Evolutionary conservation across 2,113 vertebrate species (phyloP).

Genomic region (Chiloscyllium plagiosum): DNA sequence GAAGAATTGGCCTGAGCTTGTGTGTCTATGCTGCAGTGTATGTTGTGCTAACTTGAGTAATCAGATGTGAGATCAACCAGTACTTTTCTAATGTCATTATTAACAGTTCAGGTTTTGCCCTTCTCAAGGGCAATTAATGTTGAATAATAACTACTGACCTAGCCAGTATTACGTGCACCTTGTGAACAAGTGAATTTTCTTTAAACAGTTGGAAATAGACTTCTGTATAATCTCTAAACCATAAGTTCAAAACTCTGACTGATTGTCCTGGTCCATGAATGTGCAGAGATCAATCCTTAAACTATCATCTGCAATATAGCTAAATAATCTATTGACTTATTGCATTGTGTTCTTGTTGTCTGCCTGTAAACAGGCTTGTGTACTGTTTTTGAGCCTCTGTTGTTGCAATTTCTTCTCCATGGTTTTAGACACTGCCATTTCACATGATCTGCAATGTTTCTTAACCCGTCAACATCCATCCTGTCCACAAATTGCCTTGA

Average conservation of each 20-base stretch:
- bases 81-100: neutral
- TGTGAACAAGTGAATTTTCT: neutral
- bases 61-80: neutral
- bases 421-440: neutral
- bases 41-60: neutral
- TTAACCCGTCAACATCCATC: neutral
- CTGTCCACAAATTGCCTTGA: neutral
- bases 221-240: neutral
- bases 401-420: neutral
- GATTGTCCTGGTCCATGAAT: neutral
- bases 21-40: neutral
- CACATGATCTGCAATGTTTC: neutral
- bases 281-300: too few relatives aligned
- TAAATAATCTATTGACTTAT: neutral
- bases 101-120: neutral
- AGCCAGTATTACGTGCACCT: neutral
- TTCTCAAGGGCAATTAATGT: too few relatives aligned
- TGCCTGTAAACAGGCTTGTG: neutral
- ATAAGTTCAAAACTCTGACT: neutral
- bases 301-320: too few relatives aligned
- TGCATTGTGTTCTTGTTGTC: neutral
- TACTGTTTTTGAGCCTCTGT: neutral
- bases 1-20: neutral
- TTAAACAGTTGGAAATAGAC: neutral
- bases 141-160: too few relatives aligned